These are phyloP conservation scores for Haliclona indistincta DNA, from an alignment of 37 sponge, comb jelly and placozoan species.

Conservation along the genomic window DNA sequence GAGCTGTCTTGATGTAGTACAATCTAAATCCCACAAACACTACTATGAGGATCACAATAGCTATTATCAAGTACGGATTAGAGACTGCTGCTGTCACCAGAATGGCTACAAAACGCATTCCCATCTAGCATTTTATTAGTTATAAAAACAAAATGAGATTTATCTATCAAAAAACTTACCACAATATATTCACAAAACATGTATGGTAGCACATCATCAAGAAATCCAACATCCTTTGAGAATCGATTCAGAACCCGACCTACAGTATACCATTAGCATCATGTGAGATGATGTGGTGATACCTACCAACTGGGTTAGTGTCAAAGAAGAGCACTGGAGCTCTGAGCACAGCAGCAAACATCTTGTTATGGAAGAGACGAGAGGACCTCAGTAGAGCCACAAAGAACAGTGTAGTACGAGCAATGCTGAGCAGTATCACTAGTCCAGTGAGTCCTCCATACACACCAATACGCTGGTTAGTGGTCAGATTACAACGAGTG, in stretches of 20 bases:
- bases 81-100: slow-evolving; percentile 44
- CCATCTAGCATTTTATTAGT: too few relatives aligned
- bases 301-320: slow-evolving; percentile 78
- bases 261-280: too few relatives aligned
- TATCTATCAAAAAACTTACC: too few relatives aligned
- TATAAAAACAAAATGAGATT: too few relatives aligned
- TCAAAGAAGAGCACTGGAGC: slow-evolving; percentile 80
- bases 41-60: slow-evolving; percentile 29
- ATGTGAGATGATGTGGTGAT: too few relatives aligned
- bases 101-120: slow-evolving; percentile 44
- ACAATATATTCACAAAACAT: too few relatives aligned
- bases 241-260: too few relatives aligned
- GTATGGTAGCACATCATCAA: too few relatives aligned
- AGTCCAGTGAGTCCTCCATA: slow-evolving; percentile 33
- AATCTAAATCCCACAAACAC: slow-evolving; percentile 34
- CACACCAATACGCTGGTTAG: slow-evolving; percentile 30
- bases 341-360: slow-evolving; percentile 61
- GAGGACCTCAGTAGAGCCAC: slow-evolving; percentile 54
- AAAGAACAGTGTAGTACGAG: slow-evolving; percentile 27
- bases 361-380: slow-evolving; percentile 58
- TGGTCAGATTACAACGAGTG: slow-evolving; percentile 21
- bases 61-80: slow-evolving; percentile 59
- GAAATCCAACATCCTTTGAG: too few relatives aligned
- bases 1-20: slow-evolving; percentile 67
- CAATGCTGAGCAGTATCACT: slow-evolving; percentile 28